Base-by-base conservation (phyloP, 2,797 vertebrate genomes). In the Myripristis jacobus region DNA sequence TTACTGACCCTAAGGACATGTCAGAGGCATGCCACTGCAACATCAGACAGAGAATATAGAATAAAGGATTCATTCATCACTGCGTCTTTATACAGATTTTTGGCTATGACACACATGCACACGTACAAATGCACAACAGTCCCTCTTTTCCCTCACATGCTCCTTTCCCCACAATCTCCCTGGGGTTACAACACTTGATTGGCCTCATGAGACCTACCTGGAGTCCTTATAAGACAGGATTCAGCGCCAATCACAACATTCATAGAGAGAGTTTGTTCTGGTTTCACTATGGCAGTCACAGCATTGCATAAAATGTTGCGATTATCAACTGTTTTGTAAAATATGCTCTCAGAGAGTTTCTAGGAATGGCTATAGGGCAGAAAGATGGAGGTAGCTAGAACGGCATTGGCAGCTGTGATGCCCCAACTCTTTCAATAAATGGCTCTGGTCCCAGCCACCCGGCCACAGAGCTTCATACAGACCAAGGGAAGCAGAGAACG, bases 401-500 rank as follows among this genome's bases (percentile, higher is more conserved):
- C 21, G n/a, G 24, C 16, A 22, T 6, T 44, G 25, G 29, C 46
- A 66, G 13, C 24, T 18, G 18, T 12, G 56, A 55, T 46, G 53
- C n/a, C 27, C 27, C 61, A 67, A 68, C 16, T 48, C 54, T 6
- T 27, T 29, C 19, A 48, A 56, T 48, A 56, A 77, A 69, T 79
- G 51, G 21, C 58, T 51, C 27, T 44, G 51, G 27, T 75, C 46
- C 15, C 19, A 41, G 55, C 36, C 27, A 11, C 13, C 25, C 59
- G 60, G 50, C 58, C 74, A 61, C 65, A 71, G 21, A 78, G 80
- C 73, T 54, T 75, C 68, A 83, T 69, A 18, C 62, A 86, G 67
- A 77, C 78, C 69, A 54, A 77, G 86, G 79, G 89, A 89, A 81
- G 63, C 57, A 44, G 57, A 76, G 89, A 92, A 83, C 63, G 46